A percentile compares a stretch with the other conserved stretches of the same genome.
Evolutionary conservation across 2,113 vertebrate genomes (phyloP).

Genomic region (Gallinago media): DNA sequence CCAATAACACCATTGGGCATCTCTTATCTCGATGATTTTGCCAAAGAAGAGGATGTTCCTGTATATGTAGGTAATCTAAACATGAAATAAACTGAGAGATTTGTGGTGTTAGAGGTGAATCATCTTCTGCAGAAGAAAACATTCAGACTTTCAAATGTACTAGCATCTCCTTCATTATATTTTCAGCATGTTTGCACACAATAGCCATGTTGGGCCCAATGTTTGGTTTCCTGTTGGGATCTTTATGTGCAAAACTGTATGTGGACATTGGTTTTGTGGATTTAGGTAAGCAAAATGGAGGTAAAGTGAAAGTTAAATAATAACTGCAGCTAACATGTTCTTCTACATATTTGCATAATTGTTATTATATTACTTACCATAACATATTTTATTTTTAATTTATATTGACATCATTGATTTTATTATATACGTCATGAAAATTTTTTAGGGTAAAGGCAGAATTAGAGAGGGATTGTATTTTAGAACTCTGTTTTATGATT

Average conservation of each 20-base stretch:
- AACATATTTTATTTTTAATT: neutral
- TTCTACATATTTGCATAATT: rapidly evolving
- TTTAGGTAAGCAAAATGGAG: constrained; percentile 68
- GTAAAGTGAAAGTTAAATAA: neutral
- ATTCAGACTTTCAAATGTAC: neutral
- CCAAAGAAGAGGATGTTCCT: constrained; percentile 85
- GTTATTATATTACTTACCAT: neutral
- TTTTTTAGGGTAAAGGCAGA: neutral
- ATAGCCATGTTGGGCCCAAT: constrained; percentile 86
- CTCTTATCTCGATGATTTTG: constrained; percentile 93
- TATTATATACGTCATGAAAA: neutral
- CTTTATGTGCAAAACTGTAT: constrained; percentile 85
- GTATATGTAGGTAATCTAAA: constrained; percentile 86
- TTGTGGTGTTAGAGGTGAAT: rapidly evolving
- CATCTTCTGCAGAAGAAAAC: neutral
- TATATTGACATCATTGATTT: neutral
- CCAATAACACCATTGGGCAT: constrained; percentile 89
- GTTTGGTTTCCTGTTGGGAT: constrained; percentile 84
- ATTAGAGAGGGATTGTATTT: neutral
- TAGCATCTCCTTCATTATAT: neutral
- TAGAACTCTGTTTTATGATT: neutral
- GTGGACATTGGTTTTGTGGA: constrained; percentile 93
- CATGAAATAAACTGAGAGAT: neutral
- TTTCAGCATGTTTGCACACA: constrained; percentile 85
- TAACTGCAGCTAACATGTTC: neutral